Conservation (phyloP, 2,888 invertebrate genomes). For the Amphipyra tragopoginis region DNA sequence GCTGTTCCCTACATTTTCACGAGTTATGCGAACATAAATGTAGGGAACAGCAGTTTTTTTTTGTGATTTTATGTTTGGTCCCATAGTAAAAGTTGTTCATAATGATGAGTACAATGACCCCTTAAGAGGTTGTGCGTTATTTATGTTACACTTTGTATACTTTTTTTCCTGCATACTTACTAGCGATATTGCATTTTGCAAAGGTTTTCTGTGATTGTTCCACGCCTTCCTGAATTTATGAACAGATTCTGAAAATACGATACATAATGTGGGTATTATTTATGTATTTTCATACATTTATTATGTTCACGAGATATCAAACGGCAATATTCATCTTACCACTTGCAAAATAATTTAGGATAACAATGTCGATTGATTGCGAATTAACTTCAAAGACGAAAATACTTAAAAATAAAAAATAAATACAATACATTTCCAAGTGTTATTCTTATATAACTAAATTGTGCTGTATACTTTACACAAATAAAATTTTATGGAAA, state of each 20-base stretch:
- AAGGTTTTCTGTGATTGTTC: constrained; percentile 59
- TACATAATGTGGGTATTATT: no score
- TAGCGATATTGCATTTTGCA: constrained; percentile 64
- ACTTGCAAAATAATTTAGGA: constrained; percentile 36
- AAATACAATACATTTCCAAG: constrained; percentile 30
- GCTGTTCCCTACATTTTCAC: no score
- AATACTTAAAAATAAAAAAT: constrained; percentile 19
- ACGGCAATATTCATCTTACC: constrained; percentile 22
- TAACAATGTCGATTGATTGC: not conserved
- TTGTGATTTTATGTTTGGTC: no score
- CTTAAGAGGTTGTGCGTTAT: no score
- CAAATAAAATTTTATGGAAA: constrained; percentile 9
- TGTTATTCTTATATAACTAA: not conserved
- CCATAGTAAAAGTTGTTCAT: no score
- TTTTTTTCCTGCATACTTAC: constrained; percentile 59
- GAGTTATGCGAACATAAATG: no score
- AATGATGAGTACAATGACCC: no score
- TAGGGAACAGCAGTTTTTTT: no score
- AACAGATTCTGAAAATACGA: constrained; percentile 56
- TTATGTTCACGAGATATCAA: not conserved
- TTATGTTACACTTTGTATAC: no score
- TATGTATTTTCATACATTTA: no score
- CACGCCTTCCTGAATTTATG: constrained; percentile 59
- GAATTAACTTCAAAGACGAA: constrained; percentile 3
- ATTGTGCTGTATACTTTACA: not conserved